phyloP scores from a whole-genome alignment of 2,888 invertebrate species.

The Rhabditoides inermis region DNA sequence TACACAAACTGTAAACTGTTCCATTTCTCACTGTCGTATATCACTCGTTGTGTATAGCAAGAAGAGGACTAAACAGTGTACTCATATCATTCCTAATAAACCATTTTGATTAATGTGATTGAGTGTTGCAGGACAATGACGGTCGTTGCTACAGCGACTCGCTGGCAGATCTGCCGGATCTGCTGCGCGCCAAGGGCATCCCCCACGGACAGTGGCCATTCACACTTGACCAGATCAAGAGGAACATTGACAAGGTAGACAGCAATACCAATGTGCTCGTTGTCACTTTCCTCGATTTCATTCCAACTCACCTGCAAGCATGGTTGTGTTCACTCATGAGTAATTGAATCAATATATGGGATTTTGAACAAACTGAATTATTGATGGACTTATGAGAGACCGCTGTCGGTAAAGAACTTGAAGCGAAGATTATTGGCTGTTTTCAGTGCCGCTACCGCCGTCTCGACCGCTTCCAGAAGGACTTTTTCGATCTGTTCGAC shows the following conservation, averaged over 20 bases:
- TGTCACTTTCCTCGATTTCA: no score
- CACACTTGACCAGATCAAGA: conserved; percentile 83
- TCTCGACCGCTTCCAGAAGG: conserved; percentile 76
- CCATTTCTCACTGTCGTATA: no score
- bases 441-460: conserved; percentile 73
- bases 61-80: background rate
- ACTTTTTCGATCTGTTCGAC: conserved; percentile 85
- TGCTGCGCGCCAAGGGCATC: conserved; percentile 57
- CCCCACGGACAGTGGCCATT: conserved; percentile 62
- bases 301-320: no score
- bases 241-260: conserved; percentile 69
- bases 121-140: conserved; percentile 76
- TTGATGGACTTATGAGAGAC: background rate
- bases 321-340: conserved; percentile 11
- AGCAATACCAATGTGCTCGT: no score
- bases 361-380: no score
- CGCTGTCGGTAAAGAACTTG: no score
- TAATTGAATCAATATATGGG: no score
- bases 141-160: conserved; percentile 92
- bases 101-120: no score
- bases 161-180: conserved; percentile 78
- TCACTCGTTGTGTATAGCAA: no score
- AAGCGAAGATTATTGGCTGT: no score
- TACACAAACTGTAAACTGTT: no score
- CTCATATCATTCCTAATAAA: no score